Base-by-base conservation (phyloP, 2,888 invertebrate species). In the Portevinia maculata region DNA sequence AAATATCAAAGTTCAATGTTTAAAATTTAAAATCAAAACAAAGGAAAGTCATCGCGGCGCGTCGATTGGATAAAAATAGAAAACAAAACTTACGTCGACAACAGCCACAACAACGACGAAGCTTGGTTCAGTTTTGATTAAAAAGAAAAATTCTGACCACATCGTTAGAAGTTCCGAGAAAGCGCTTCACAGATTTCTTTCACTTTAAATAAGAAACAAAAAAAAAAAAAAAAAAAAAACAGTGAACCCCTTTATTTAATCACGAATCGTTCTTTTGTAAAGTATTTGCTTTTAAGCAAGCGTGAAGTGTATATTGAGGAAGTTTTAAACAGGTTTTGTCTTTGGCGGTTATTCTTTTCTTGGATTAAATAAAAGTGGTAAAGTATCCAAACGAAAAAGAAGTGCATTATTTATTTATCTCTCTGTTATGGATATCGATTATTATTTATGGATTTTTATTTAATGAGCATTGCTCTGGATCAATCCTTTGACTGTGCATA, bases 1-100 rank as follows among this genome's bases (percentile, higher is more conserved):
- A 62, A 79, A 69, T 76, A 60, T 34, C 76, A 81, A 76, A 81
- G 76, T 81, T 71, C 76, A 76, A 70, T 11, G 32, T 34, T 8
- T 19, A 11, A 13, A 24, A 11, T 3, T 37, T 17, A 39, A 15
- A 8, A 30, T 17, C 1, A 41, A 44, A 59, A 44, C 19, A 65
- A 57, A 59, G 28, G 13, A 50, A 60, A 55, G 60, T 60, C 60
- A 67, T 32, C 13, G 32, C 34, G 13, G 11, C 11, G 6, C 34
- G 17, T 46, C 55, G 15, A 13, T 37, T 53, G 7, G 30, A 52
- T 6, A 8, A 8, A 15, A 24, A 8, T 46, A 19, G n/a, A 1
- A 60, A 44, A 17, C 15, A 30, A 17, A 52, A 30, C 13, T 17
- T 3, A 13, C 24, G 6, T n/a, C 21, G 17, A 11, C 24, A 11